Percentiles rank a stretch among this genome's conserved stretches.
phyloP scores from a whole-genome alignment of 2,113 vertebrate genomes.

The Procavia capensis region DNA sequence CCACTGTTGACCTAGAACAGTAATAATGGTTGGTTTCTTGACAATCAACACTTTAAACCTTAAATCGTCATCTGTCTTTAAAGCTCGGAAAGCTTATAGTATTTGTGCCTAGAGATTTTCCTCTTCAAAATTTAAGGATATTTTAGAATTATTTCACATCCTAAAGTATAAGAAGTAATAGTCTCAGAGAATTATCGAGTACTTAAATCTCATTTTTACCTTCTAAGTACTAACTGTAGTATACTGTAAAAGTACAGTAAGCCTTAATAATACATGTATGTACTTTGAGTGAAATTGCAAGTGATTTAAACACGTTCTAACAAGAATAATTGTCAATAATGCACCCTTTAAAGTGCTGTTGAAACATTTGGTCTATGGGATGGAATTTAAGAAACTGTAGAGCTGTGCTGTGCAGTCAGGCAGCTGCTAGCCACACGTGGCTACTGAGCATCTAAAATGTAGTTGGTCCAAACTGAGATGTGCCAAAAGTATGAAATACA shows the following conservation, averaged over 20 bases:
- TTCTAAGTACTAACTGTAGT: background rate
- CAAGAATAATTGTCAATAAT: background rate
- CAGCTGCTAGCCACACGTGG: background rate
- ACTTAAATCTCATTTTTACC: background rate
- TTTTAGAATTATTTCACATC: background rate
- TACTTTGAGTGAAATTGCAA: background rate
- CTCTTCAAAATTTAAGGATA: background rate
- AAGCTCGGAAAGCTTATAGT: background rate
- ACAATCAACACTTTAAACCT: background rate
- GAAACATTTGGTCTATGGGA: background rate
- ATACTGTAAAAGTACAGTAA: background rate
- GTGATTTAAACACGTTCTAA: background rate
- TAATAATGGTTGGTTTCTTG: background rate
- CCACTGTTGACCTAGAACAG: background rate
- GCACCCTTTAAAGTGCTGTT: background rate
- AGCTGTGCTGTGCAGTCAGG: background rate
- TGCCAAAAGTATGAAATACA: background rate
- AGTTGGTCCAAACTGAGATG: background rate
- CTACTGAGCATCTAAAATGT: background rate
- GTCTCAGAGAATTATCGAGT: background rate
- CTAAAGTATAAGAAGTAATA: slow-evolving; percentile 11
- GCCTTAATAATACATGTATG: background rate
- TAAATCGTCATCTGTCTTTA: background rate
- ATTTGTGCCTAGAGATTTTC: background rate
- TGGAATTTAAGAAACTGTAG: background rate